phyloP scores from a whole-genome alignment of 2,888 invertebrate species.

The Lottia gigantea region DNA sequence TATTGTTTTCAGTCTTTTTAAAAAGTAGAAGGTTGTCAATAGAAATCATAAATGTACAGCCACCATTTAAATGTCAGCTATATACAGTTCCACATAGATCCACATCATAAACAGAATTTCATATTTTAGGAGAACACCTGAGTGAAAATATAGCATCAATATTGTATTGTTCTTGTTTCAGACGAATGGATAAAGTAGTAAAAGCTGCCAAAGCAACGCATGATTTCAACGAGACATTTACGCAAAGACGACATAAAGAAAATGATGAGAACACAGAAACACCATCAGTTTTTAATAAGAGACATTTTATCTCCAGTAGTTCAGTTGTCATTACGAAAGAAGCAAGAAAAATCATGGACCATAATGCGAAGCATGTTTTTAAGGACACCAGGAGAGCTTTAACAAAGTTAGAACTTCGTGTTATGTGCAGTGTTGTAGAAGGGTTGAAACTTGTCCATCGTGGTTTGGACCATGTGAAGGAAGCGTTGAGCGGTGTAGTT shows the following conservation, averaged over 20 bases:
- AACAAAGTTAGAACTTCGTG: conserved; percentile 41
- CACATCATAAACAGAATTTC: too few relatives aligned
- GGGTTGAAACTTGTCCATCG: conserved; percentile 53
- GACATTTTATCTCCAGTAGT: conserved; percentile 48
- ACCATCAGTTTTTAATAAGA: conserved; percentile 51
- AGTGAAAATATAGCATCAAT: too few relatives aligned
- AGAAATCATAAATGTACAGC: too few relatives aligned
- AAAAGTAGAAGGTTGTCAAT: too few relatives aligned
- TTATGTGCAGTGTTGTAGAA: conserved; percentile 51
- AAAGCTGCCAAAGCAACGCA: conserved; percentile 40
- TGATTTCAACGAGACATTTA: conserved; percentile 39
- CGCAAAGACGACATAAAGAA: conserved; percentile 32
- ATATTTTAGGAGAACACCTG: too few relatives aligned
- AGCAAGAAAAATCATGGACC: conserved; percentile 46
- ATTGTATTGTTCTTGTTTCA: conserved; percentile 30
- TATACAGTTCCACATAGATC: too few relatives aligned
- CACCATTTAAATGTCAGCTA: too few relatives aligned
- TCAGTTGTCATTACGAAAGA: conserved; percentile 52
- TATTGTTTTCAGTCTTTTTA: too few relatives aligned
- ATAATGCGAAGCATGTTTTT: conserved; percentile 29
- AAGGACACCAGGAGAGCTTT: conserved; percentile 35
- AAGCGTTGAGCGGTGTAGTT: conserved; percentile 48
- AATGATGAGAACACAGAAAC: conserved; percentile 38
- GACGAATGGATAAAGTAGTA: conserved; percentile 44
- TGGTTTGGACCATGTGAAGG: conserved; percentile 53